Conservation (phyloP, 2,888 invertebrate genomes). For the Drosophila quinaria region DNA sequence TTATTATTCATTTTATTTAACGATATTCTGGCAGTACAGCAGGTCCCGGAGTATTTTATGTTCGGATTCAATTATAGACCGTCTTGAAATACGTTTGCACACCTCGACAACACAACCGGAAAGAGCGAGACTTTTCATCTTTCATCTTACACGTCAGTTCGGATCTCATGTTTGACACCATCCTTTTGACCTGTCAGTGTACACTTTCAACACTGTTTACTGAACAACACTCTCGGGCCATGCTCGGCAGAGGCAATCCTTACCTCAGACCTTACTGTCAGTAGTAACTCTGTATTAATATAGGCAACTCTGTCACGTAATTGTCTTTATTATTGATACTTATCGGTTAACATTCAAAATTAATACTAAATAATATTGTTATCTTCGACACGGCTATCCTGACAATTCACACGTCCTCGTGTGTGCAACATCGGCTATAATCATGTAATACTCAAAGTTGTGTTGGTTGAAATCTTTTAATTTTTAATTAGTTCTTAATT, state of each 20-base stretch:
- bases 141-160: neutral
- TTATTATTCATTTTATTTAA: neutral
- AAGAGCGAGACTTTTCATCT: neutral
- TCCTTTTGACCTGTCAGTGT: neutral
- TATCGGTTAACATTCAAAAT: too few species aligned
- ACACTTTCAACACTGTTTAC: too few species aligned
- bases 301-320: too few species aligned
- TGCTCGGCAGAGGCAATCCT: too few species aligned
- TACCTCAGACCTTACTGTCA: too few species aligned
- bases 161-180: neutral
- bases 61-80: neutral
- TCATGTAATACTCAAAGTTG: conserved; percentile 1
- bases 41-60: too few species aligned
- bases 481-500: too few species aligned
- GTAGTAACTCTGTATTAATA: too few species aligned
- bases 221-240: too few species aligned
- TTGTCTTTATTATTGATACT: too few species aligned
- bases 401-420: conserved; percentile 2
- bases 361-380: too few species aligned
- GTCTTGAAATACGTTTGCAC: neutral
- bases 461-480: neutral
- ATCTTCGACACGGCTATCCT: neutral
- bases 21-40: too few species aligned
- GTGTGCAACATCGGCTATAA: neutral
- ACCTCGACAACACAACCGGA: neutral